These are phyloP conservation scores for Drosophila novamexicana DNA, from an alignment of 1,140 invertebrate genomes.

Conservation along the genomic window DNA sequence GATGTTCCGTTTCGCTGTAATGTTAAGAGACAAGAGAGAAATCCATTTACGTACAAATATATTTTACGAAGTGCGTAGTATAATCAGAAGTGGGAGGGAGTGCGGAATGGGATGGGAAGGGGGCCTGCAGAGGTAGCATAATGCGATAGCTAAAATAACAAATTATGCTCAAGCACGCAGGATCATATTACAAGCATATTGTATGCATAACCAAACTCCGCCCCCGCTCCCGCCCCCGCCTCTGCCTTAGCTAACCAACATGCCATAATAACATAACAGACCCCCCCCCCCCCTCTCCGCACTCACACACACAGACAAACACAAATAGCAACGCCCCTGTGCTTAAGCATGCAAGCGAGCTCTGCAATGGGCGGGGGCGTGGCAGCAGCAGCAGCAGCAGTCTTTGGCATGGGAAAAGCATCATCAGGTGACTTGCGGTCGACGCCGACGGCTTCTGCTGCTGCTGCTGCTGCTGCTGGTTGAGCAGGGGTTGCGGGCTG, in stretches of 20 bases:
- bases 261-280: constrained; percentile 15
- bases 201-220: neutral
- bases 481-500: constrained; percentile 22
- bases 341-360: neutral
- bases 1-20: constrained; percentile 28
- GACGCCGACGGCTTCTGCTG: constrained; percentile 7
- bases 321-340: constrained; percentile 2
- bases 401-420: constrained; percentile 61
- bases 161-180: constrained; percentile 77
- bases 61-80: constrained; percentile 13
- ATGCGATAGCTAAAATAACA: constrained; percentile 73
- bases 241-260: constrained; percentile 5
- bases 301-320: neutral
- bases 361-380: constrained; percentile 12
- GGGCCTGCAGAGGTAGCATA: constrained; percentile 23
- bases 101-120: neutral
- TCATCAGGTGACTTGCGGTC: constrained; percentile 69
- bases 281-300: neutral
- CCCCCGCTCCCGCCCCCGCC: neutral
- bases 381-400: constrained; percentile 7
- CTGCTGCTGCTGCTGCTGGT: constrained; percentile 17
- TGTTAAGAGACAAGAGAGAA: neutral
- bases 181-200: constrained; percentile 63
- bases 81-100: neutral
- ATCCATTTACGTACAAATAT: constrained; percentile 12